Base-by-base conservation (phyloP, 2,113 vertebrate species). In the Dolichotis patagonum region DNA sequence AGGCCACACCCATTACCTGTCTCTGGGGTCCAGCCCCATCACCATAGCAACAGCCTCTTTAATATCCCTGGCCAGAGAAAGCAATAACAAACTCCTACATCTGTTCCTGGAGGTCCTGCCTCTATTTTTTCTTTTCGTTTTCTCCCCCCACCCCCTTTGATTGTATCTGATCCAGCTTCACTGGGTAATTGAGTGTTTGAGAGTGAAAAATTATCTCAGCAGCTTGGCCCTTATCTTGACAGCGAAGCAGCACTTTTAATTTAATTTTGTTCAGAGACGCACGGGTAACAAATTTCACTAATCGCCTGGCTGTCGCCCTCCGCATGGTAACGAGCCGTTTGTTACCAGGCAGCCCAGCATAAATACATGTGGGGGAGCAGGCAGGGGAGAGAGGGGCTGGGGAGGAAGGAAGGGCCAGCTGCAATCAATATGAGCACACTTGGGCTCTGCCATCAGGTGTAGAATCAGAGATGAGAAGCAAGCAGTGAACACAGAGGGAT, bases 151-250 rank as follows among this genome's bases (percentile, higher is more conserved):
- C 58, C 41, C 46, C 96, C 98, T 95, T 92, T 75, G 96, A 96
- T 98, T 97, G 98, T 98, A 99, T 98, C 98, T 98, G 98, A 98
- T 99, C 97, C 98, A 98, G 98, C 98, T 97, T 98, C 98, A 67
- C 97, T 97, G 95, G 98, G 98, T 99, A 99, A 99, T 98, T 99
- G 98, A 99, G 98, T 98, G 98, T 98, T 99, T 98, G 98, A 98
- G 98, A 98, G 97, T 98, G 98, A 98, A 98, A 98, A 98, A 99
- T 98, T 98, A 99, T 98, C 98, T 98, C 98, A 98, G 98, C 69
- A 97, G 98, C 98, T 98, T 98, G 98, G 98, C 98, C 98, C 98
- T 99, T 99, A 99, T 98, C 98, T 99, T 98, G 98, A 99, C 99
- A 99, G 98, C 92, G 90, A 98, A 98, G 99, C 98, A 98, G 98